Evolutionary conservation across 2,888 invertebrate species (phyloP), one percentile per base, ranked within the genome.

Genomic region (Tiphia femorata): DNA sequence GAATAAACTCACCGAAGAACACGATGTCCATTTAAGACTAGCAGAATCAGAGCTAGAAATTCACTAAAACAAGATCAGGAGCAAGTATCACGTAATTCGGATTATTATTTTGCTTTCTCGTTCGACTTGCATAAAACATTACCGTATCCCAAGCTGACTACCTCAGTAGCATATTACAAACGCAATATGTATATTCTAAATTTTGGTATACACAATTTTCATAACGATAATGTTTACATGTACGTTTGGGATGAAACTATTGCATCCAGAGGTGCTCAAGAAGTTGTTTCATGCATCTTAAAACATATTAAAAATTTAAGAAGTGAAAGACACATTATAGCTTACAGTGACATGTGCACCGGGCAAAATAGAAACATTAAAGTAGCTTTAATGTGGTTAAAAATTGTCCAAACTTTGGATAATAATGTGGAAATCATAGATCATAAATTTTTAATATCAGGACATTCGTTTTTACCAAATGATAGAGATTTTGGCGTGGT

Each of bases 191-290:
- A 46, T 37, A 20, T 46, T 44, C 46, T 52, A 52, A 52, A 46
- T 52, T 47, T 46, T 4, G 52, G 46, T 47, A 40, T 53, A 27
- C 30, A 47, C 46, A 53, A 53, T 63, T 68, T 74, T 60, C 66
- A 50, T 14, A 52, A 66, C 33, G 44, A 56, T 38, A 53, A 55
- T 47, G 58, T 35, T 53, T 63, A 63, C 51, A 61, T 29, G 29
- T 29, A 29, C 29, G 29, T 29, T 29, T 29, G 29, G 29, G 29
- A 29, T 29, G 29, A 29, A 29, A 29, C 29, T 29, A 29, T 29
- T 35, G 16, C 72, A 49, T 77, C 72, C 33, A 67, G 73, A 64
- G 77, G 75, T 60, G 48, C 75, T 25, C 75, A 77, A 62, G 66
- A 70, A 61, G 17, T 58, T 29, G 49, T 21, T 48, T 56, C 51